phyloP scores from a whole-genome alignment of 2,888 invertebrate genomes.

The Ptychoptera contaminata region DNA sequence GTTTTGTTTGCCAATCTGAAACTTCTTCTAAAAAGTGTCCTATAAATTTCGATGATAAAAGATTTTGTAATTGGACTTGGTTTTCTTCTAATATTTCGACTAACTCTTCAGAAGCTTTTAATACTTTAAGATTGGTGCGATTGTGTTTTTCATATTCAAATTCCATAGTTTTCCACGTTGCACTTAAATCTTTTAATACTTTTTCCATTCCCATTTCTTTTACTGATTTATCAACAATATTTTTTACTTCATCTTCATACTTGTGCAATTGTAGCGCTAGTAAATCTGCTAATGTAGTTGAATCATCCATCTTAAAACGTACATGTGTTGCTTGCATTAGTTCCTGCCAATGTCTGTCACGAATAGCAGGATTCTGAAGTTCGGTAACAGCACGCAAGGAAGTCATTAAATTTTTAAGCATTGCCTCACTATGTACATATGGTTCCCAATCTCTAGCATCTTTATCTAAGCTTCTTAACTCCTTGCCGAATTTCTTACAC shows the following conservation, averaged over 20 bases:
- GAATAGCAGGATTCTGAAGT: constrained; percentile 84
- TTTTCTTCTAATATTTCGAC: constrained; percentile 90
- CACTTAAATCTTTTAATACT: constrained; percentile 66
- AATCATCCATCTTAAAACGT: constrained; percentile 23
- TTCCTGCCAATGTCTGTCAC: constrained; percentile 87
- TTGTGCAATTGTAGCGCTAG: constrained; percentile 77
- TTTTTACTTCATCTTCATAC: constrained; percentile 88
- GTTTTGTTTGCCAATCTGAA: constrained; percentile 71
- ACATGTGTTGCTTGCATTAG: constrained; percentile 86
- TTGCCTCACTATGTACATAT: constrained; percentile 60
- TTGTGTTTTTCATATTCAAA: constrained; percentile 67
- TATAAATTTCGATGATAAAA: constrained; percentile 87
- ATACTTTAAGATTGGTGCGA: constrained; percentile 59
- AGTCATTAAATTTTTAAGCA: constrained; percentile 83
- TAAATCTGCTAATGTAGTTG: constrained; percentile 76
- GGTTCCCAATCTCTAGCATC: constrained; percentile 66
- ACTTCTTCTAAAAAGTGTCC: constrained; percentile 74
- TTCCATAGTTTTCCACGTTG: constrained; percentile 68
- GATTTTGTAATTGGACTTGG: constrained; percentile 85
- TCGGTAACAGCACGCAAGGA: constrained; percentile 85
- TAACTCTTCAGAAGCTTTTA: constrained; percentile 72
- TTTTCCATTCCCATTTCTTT: constrained; percentile 97
- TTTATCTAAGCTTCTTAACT: constrained; percentile 63
- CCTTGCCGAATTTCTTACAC: constrained; percentile 81
- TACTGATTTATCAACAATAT: constrained; percentile 88